Base-by-base conservation (phyloP, 2,113 vertebrate species). In the Podilymbus podiceps region DNA sequence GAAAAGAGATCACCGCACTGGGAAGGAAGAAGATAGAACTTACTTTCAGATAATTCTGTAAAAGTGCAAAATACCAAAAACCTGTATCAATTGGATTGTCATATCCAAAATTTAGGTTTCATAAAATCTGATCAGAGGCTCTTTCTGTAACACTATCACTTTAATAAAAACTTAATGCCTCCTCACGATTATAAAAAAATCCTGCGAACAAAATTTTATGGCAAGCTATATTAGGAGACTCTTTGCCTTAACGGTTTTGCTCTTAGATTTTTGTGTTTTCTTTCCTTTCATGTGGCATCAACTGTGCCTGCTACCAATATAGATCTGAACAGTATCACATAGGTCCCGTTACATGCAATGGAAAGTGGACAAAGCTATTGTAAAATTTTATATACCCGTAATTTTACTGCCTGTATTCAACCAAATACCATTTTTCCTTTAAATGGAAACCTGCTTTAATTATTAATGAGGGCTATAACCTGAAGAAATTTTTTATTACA, bases 331-430 rank as follows among this genome's bases (percentile, higher is more conserved):
- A 59, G 42, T 38, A 88, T 66, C 75, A 86, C 35, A 0, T 30
- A 86, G 92, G 44, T 84, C 76, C 40, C 35, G 94, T 73, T 90
- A 96, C 88, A 81, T 33, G 62, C 64, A 93, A 77, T 53, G 66
- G 90, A 96, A 95, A 96, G 17, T 88, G 73, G 90, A 86, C 56
- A 97, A 94, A 95, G 69, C 86, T 87, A 94, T 80, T 60, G 83
- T 91, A 92, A 95, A 94, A 96, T 94, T 85, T 94, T 91, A 93
- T 90, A 87, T 53, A 82, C 49, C 53, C 8, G 22, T 92, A 86
- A 93, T 89, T 94, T 94, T 89, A 78, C 60, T 76, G 92, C 76
- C 73, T 68, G 20, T 85, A 72, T 85, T 95, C 73, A 95, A 62
- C 40, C 33, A 88, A 90, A 92, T 35, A 19, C 44, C 69, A 52